Evolutionary conservation across 2,888 invertebrate genomes (phyloP).

Genomic region (Ectemnius cavifrons): DNA sequence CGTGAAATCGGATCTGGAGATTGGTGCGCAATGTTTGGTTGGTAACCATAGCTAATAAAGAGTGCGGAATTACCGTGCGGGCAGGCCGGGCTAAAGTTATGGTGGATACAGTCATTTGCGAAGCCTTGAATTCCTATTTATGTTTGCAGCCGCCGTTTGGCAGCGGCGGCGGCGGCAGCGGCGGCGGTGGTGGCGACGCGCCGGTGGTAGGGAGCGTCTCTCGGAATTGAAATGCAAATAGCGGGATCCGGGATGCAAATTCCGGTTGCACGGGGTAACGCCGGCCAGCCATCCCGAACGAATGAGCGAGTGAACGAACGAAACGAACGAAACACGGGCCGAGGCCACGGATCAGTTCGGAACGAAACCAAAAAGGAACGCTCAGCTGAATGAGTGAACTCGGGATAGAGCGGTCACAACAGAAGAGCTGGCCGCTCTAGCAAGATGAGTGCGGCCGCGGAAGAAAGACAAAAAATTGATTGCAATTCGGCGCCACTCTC

Average conservation of each 20-base stretch:
- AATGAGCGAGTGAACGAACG: constrained; percentile 61
- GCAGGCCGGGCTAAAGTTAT: constrained; percentile 43
- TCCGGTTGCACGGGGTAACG: constrained; percentile 75
- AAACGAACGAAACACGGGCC: constrained; percentile 50
- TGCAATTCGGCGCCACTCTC: constrained; percentile 72
- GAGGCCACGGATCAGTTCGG: constrained; percentile 65
- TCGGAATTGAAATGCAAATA: constrained; percentile 78
- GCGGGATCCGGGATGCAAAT: constrained; percentile 77
- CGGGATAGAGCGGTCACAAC: constrained; percentile 49
- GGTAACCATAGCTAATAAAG: constrained; percentile 59
- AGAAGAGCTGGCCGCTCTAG: constrained; percentile 23
- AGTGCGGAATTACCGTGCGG: constrained; percentile 48
- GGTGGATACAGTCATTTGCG: constrained; percentile 55
- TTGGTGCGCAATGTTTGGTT: constrained; percentile 38
- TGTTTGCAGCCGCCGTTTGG: constrained; percentile 75
- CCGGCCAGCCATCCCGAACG: constrained; percentile 65
- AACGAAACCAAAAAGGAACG: constrained; percentile 65
- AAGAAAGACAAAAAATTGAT: constrained; percentile 72
- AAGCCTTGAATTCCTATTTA: constrained; percentile 73
- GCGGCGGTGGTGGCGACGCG: constrained; percentile 55
- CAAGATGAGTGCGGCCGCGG: constrained; percentile 53
- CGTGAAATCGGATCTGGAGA: constrained; percentile 4
- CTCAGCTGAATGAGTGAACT: constrained; percentile 58
- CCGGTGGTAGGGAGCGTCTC: constrained; percentile 59
- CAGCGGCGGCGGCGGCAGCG: constrained; percentile 61